Conservation (phyloP, 2,113 vertebrate species). For the Sminthopsis crassicaudata region DNA sequence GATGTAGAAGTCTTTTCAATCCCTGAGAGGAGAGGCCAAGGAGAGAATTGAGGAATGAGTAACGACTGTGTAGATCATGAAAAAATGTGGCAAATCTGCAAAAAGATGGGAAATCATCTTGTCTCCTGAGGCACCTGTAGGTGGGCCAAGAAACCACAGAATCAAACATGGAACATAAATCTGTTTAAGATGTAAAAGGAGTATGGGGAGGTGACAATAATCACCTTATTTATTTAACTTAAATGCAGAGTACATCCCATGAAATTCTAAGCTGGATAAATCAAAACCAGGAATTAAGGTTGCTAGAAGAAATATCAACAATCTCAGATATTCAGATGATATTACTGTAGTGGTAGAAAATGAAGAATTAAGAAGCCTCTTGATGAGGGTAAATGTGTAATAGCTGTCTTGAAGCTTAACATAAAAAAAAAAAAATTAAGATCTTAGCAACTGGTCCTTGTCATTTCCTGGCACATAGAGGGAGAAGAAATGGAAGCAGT, state of each 20-base stretch:
- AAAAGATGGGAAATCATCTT: not conserved
- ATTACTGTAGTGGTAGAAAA: not conserved
- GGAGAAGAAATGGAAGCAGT: not conserved
- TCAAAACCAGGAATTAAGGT: not conserved
- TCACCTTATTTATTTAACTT: not conserved
- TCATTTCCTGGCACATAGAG: not conserved
- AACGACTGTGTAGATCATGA: not conserved
- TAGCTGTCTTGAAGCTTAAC: not conserved
- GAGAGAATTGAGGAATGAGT: not conserved
- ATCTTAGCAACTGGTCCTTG: not conserved
- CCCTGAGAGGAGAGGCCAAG: not conserved
- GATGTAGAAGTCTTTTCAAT: not conserved
- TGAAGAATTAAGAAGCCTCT: not conserved
- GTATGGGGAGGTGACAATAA: not conserved
- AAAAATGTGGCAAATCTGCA: too few species aligned
- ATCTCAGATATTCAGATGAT: not conserved
- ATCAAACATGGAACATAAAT: not conserved
- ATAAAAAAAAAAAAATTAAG: not conserved
- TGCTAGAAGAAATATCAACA: not conserved
- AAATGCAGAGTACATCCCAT: not conserved
- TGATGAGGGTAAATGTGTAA: not conserved
- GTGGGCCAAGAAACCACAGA: not conserved
- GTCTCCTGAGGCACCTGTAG: not conserved
- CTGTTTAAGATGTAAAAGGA: not conserved
- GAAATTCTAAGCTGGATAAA: not conserved